Evolutionary conservation across 1,140 invertebrate genomes (phyloP).

Genomic region (Drosophila malerkotliana): DNA sequence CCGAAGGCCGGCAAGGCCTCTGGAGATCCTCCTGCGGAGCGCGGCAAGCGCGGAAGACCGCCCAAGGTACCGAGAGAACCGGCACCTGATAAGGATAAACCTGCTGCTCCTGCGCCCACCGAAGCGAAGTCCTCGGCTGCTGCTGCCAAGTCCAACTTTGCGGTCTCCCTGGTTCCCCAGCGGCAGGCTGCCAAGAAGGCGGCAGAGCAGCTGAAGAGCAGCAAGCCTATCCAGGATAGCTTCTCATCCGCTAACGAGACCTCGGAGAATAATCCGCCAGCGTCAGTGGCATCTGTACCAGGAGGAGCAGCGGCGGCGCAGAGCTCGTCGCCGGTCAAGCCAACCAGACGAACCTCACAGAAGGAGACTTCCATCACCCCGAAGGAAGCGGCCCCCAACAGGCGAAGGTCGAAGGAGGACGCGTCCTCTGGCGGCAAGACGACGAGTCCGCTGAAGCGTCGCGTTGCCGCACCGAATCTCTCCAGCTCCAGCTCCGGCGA

Average conservation of each 20-base stretch:
- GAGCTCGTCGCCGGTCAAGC: constrained; percentile 24
- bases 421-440: constrained; percentile 5
- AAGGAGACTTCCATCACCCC: constrained; percentile 44
- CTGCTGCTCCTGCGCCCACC: constrained; percentile 2
- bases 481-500: constrained; percentile 67
- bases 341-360: constrained; percentile 41
- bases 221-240: constrained; percentile 85
- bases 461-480: constrained; percentile 61
- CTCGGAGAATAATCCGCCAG: constrained; percentile 27
- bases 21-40: constrained; percentile 54
- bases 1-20: constrained; percentile 40
- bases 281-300: neutral
- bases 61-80: constrained; percentile 52
- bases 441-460: constrained; percentile 54
- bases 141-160: constrained; percentile 84
- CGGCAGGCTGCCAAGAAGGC: constrained; percentile 95
- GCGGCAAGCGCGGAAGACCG: constrained; percentile 72
- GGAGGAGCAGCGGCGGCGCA: neutral
- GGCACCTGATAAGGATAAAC: constrained; percentile 43
- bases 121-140: constrained; percentile 14
- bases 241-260: constrained; percentile 5
- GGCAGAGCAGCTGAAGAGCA: constrained; percentile 94
- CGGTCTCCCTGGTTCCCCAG: constrained; percentile 93
- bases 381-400: constrained; percentile 23
- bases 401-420: constrained; percentile 66